Percentiles rank a stretch among this genome's conserved stretches.
These are phyloP conservation scores for Eulemur coronatus DNA, from an alignment of 2,797 vertebrate genomes.

Conservation along the genomic window DNA sequence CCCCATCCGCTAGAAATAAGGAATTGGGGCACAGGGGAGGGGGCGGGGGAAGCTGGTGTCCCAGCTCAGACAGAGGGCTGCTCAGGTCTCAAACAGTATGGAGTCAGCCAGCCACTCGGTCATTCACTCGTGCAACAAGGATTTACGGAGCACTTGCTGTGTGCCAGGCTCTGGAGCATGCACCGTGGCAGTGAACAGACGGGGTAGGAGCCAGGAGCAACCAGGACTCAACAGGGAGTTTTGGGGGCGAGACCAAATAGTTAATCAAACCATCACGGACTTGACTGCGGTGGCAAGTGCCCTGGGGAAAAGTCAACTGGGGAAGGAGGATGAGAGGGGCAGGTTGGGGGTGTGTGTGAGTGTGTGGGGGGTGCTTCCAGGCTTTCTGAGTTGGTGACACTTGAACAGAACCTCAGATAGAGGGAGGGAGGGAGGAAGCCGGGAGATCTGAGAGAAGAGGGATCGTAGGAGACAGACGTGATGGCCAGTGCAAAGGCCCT, in stretches of 20 bases:
- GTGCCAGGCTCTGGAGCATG: neutral
- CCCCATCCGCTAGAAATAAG: neutral
- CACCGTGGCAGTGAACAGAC: neutral
- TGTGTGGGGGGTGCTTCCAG: neutral
- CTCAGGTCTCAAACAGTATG: neutral
- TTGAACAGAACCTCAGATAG: neutral
- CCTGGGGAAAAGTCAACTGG: neutral
- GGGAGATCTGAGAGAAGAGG: neutral
- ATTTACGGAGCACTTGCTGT: neutral
- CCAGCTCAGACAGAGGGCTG: neutral
- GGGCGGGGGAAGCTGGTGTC: neutral
- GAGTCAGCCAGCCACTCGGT: neutral
- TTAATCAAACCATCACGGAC: neutral
- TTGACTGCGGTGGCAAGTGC: neutral
- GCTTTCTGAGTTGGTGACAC: neutral
- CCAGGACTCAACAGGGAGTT: neutral
- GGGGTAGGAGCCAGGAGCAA: neutral
- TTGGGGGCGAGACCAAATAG: too few species aligned
- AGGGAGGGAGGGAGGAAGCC: neutral
- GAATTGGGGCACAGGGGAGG: too few species aligned
- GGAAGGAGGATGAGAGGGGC: neutral
- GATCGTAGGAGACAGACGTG: neutral
- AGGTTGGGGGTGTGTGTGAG: too few species aligned
- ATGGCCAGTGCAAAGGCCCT: neutral
- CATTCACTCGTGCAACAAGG: too few species aligned